Evolutionary conservation across 2,888 invertebrate species (phyloP), one percentile per base, ranked within the genome.

Genomic region (Pollenia griseotomentosa): DNA sequence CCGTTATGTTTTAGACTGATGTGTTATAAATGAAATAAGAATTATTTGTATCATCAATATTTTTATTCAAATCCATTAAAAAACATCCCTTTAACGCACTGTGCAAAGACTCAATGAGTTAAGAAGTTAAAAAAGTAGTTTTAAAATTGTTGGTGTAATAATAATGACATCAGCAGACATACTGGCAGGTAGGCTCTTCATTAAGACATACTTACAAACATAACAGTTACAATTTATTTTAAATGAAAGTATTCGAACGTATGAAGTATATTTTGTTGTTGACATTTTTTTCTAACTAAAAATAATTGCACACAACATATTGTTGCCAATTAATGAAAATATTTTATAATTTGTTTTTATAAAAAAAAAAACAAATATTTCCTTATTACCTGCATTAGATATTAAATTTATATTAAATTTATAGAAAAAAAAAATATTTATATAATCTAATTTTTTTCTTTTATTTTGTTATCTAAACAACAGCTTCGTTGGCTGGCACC

Each of bases 401-500:
- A 78, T 63, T 71, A 59, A 65, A 44, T 12, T 71, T 53, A 66
- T 63, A 61, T 70, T n/a, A 74, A 68, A 63, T n/a, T n/a, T n/a
- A n/a, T 14, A 57, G n/a, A 75, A 73, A 59, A 19, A 19, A 19
- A 19, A 65, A 63, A 63, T 46, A 48, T 5, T 83, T 71, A 83
- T 65, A 48, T 83, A 78, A 79, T 74, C 2, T 61, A 63, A 19
- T 33, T 33, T 33, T 33, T 19, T 19, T 19, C 19, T 82, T 73
- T 57, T 70, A 19, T 59, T 63, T 75, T n/a, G 23, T 63, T 9
- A 44, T 14, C 23, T 65, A 44, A 68, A 53, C 12, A 63, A 33
- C 93, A 97, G 97, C 96, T 33, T 94, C 96, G 12, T 94, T 97
- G 19, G 97, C 97, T 0, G 97, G 97, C 73, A 97, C 97, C 1